Percentiles rank a stretch among this genome's conserved stretches.
phyloP scores from a whole-genome alignment of 2,113 vertebrate genomes.

The Sebastes fasciatus region DNA sequence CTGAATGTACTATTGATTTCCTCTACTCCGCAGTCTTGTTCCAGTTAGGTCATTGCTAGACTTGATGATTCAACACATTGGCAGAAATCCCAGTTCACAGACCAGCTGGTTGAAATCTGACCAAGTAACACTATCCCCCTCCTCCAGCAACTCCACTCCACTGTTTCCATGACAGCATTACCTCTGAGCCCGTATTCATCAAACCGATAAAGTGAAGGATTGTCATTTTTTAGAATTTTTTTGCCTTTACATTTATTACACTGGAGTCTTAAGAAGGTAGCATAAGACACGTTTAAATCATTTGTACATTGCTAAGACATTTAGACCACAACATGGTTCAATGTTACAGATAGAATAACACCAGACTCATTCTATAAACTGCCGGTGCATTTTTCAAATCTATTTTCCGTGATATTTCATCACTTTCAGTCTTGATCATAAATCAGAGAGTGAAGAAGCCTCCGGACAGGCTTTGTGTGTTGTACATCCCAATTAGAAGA shows the following conservation, averaged over 20 bases:
- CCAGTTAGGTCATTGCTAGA: neutral
- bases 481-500: neutral
- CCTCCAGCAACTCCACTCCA: neutral
- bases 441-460: neutral
- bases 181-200: neutral
- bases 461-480: neutral
- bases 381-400: too few relatives aligned
- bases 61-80: constrained; percentile 4
- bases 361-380: too few relatives aligned
- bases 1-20: neutral
- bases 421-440: neutral
- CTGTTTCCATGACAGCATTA: constrained; percentile 7
- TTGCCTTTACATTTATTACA: neutral
- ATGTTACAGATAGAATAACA: too few relatives aligned
- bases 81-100: constrained; percentile 2
- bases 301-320: too few relatives aligned
- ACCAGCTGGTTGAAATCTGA: constrained; percentile 5
- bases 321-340: too few relatives aligned
- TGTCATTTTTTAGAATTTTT: neutral
- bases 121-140: neutral
- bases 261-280: neutral
- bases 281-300: neutral
- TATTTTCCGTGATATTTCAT: neutral
- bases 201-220: neutral
- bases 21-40: neutral